These are phyloP conservation scores for Rhinopomastus cyanomelas DNA, from an alignment of 2,113 vertebrate species.

Conservation along the genomic window DNA sequence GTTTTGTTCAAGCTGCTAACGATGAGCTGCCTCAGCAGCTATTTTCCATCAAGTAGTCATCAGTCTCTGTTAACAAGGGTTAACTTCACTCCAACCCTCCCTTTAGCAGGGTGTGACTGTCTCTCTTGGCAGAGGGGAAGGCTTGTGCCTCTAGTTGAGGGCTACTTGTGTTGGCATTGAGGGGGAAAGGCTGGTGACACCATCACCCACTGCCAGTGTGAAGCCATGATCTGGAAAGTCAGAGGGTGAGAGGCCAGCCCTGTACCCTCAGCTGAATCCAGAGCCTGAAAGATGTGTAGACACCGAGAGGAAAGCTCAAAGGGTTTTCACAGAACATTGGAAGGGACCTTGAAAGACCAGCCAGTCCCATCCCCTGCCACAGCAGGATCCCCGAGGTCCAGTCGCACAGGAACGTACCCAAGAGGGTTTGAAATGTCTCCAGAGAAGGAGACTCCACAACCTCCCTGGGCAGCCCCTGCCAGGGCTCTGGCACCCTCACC, in stretches of 20 bases:
- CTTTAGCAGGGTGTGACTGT: neutral
- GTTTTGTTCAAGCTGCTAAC: neutral
- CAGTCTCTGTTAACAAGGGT: neutral
- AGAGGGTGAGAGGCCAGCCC: neutral
- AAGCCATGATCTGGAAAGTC: neutral
- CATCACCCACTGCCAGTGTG: neutral
- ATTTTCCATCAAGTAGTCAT: conserved; percentile 10
- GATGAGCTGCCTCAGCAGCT: neutral
- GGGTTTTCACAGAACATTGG: too few relatives aligned
- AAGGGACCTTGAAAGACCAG: too few relatives aligned
- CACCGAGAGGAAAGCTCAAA: neutral
- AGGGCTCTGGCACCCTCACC: too few relatives aligned
- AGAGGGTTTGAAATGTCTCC: too few relatives aligned
- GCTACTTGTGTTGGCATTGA: neutral
- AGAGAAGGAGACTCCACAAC: too few relatives aligned
- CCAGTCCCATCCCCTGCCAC: too few relatives aligned
- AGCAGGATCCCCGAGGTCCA: too few relatives aligned
- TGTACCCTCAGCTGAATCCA: neutral
- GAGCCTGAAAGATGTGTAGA: neutral
- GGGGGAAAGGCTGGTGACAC: neutral
- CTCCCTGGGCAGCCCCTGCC: too few relatives aligned
- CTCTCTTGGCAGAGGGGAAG: neutral
- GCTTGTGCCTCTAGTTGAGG: neutral
- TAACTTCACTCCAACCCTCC: neutral
- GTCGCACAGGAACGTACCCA: too few relatives aligned